Evolutionary conservation across 2,888 invertebrate species (phyloP), one percentile per base, ranked within the genome.

Genomic region (Cryptus viduatorius): DNA sequence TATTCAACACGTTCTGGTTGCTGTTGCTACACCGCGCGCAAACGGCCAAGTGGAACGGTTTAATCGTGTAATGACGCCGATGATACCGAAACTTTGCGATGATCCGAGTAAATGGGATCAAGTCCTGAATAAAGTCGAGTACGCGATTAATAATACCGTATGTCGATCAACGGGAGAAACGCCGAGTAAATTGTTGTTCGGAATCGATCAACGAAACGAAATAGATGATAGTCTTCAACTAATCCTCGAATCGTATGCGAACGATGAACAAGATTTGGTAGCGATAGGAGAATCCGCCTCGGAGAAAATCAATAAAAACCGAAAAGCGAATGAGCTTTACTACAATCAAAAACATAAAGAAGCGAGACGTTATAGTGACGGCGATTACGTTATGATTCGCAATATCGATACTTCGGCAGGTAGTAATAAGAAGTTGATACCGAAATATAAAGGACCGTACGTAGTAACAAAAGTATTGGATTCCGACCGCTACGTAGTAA

Each of bases 361-460:
- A 73, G 68, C 72, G n/a, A 29, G n/a, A 0, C 19, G 12, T 48
- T 82, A 72, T n/a, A 46, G 12, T 7, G 78, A 59, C 4, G 69
- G 69, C 31, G 69, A 78, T 19, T 69, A 48, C 8, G 88, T 89
- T 10, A 87, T 90, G 81, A 87, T 89, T 16, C 68, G 80, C 29
- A 90, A 91, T 77, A 77, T 86, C n/a, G 89, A 89, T 50, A 87
- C 80, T 31, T 86, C 89, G 2, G 71, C 69, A 3, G 89, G 87
- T 2, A 86, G 82, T 42, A 88, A 86, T 8, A 88, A 87, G 64
- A 90, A 90, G 79, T 76, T 89, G 14, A 84, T 89, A 16, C 87
- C 88, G 3, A 88, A 88, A 46, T 90, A 84, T 83, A 88, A 87
- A 79, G 90, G 90, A 16, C 90, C 90, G 16, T 89, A 89, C 79